Evolutionary conservation across 2,797 vertebrate species (phyloP).

Genomic region (Cyclura pinguis): DNA sequence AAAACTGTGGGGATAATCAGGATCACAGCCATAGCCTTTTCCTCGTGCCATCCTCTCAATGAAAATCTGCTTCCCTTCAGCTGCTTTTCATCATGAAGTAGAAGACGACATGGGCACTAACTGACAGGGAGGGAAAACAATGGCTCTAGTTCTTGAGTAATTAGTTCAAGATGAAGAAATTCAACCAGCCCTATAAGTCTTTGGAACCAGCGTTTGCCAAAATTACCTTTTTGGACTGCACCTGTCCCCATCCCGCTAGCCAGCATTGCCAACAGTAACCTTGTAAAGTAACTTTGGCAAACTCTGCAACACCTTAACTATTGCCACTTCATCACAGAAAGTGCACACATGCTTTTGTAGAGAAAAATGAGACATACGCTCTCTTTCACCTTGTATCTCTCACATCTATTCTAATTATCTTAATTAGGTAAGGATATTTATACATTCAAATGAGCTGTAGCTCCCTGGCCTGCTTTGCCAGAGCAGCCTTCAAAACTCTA

Average conservation of each 20-base stretch:
- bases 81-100: background rate
- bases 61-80: background rate
- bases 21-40: background rate
- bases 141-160: background rate
- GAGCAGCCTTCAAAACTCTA: background rate
- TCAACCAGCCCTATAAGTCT: background rate
- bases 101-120: background rate
- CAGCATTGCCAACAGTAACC: no score
- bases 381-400: background rate
- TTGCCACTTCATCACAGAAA: background rate
- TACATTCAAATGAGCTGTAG: conserved; percentile 1
- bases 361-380: background rate
- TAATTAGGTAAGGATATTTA: conserved; percentile 6
- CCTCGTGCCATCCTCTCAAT: background rate
- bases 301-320: background rate
- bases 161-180: no score
- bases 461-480: background rate
- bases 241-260: no score
- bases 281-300: no score
- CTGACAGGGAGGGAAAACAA: background rate
- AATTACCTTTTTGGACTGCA: no score
- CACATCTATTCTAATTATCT: background rate
- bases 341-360: background rate
- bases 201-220: no score
- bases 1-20: background rate